phyloP scores from a whole-genome alignment of 2,113 vertebrate genomes.

The Callopanchax toddi region DNA sequence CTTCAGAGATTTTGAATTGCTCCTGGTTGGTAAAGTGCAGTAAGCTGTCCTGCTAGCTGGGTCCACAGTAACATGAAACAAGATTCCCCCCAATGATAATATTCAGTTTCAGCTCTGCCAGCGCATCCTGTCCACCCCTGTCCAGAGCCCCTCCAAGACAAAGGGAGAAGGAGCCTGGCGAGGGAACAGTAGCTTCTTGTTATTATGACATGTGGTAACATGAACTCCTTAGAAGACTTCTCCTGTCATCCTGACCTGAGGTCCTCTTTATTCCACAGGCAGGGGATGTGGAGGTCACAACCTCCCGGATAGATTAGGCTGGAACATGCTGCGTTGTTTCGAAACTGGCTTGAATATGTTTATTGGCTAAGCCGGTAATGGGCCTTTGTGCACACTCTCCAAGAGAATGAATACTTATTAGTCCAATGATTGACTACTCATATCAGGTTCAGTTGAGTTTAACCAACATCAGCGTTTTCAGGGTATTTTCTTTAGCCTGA shows the following conservation, averaged over 20 bases:
- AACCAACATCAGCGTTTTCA: conserved; percentile 22
- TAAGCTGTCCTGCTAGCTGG: conserved; percentile 49
- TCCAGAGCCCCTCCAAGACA: conserved; percentile 86
- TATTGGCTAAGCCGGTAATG: conserved; percentile 52
- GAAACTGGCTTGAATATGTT: conserved; percentile 70
- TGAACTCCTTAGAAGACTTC: conserved; percentile 99
- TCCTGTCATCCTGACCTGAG: conserved; percentile 80
- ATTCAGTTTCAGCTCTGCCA: conserved; percentile 96
- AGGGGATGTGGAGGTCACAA: conserved; percentile 84
- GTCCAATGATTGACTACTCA: conserved; percentile 61
- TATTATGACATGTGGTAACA: conserved; percentile 88
- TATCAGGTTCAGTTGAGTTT: conserved; percentile 33
- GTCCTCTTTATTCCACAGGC: conserved; percentile 88
- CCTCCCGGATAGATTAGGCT: conserved; percentile 83
- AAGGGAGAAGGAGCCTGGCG: conserved; percentile 90
- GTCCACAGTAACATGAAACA: conserved; percentile 91
- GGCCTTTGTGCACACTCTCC: conserved; percentile 55
- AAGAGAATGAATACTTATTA: conserved; percentile 72
- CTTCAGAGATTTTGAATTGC: conserved; percentile 54
- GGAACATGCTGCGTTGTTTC: conserved; percentile 61
- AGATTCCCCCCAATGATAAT: conserved; percentile 86
- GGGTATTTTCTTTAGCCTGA: conserved; percentile 19
- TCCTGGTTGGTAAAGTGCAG: conserved; percentile 56
- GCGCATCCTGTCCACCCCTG: conserved; percentile 86
- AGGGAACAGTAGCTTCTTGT: conserved; percentile 93